Evolutionary conservation across 2,113 vertebrate genomes (phyloP).

Genomic region (Cryptomyrus ogoouensis): DNA sequence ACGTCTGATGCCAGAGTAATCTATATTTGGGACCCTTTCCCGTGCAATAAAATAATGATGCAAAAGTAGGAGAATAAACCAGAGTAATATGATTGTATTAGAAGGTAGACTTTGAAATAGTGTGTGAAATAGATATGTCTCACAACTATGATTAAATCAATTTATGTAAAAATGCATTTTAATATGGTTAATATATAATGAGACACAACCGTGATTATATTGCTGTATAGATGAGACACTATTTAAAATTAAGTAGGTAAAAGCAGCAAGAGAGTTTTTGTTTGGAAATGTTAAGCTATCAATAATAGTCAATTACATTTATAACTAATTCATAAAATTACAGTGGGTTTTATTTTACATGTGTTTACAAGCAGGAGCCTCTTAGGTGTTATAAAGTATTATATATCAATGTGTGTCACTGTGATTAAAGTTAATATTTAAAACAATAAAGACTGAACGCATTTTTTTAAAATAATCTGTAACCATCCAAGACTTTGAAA

Average conservation of each 20-base stretch:
- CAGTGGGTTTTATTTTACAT: neutral
- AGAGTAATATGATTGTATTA: slow-evolving; percentile 23
- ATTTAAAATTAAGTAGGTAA: neutral
- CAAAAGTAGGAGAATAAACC: slow-evolving; percentile 24
- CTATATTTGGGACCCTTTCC: slow-evolving; percentile 44
- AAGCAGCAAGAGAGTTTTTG: neutral
- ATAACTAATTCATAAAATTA: neutral
- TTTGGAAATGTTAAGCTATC: neutral
- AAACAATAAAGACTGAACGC: neutral
- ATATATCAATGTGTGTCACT: neutral
- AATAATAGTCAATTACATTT: neutral
- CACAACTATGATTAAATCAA: neutral
- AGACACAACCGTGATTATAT: neutral
- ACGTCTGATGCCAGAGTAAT: slow-evolving; percentile 57
- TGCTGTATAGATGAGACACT: neutral
- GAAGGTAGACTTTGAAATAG: slow-evolving; percentile 22
- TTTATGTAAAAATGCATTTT: neutral
- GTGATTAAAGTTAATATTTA: neutral
- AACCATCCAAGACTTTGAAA: neutral
- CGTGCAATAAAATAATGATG: slow-evolving; percentile 33
- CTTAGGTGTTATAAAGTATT: neutral
- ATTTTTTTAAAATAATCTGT: neutral
- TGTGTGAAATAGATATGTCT: neutral
- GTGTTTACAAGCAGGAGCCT: neutral
- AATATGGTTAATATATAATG: neutral